Conservation (phyloP, 2,113 vertebrate genomes). For the Mustela nigripes region DNA sequence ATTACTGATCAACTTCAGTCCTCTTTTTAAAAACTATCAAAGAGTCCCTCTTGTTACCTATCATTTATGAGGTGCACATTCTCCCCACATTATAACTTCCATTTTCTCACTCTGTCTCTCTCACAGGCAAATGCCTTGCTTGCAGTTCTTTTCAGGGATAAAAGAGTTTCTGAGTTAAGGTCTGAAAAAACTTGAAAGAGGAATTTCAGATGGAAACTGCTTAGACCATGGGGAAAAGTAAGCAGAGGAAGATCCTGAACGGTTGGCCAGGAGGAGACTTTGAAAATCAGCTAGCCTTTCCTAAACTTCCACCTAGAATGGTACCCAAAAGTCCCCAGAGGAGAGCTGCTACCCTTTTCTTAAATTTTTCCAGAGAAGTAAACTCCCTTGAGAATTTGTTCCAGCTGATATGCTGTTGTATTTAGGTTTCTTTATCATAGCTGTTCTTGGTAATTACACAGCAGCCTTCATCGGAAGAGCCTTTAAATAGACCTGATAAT, state of each 20-base stretch:
- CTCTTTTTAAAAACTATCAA: background rate
- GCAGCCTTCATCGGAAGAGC: constrained; percentile 73
- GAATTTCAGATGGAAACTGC: constrained; percentile 21
- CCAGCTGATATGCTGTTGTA: constrained; percentile 79
- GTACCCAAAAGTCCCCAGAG: background rate
- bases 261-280: background rate
- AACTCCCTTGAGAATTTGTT: constrained; percentile 71
- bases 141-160: constrained; percentile 5
- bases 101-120: background rate
- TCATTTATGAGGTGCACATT: background rate
- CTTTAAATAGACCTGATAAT: constrained; percentile 82
- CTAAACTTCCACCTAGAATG: background rate
- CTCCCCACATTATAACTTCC: background rate
- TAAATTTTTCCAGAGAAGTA: constrained; percentile 72
- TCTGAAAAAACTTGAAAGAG: background rate
- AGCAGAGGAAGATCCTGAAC: background rate
- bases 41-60: background rate
- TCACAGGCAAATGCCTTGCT: background rate
- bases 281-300: background rate
- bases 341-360: constrained; percentile 45
- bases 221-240: background rate
- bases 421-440: constrained; percentile 84
- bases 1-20: background rate
- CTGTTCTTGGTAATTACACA: constrained; percentile 79
- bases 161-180: constrained; percentile 42